Conservation (phyloP, 2,797 vertebrate species). For the Erpetoichthys calabaricus region DNA sequence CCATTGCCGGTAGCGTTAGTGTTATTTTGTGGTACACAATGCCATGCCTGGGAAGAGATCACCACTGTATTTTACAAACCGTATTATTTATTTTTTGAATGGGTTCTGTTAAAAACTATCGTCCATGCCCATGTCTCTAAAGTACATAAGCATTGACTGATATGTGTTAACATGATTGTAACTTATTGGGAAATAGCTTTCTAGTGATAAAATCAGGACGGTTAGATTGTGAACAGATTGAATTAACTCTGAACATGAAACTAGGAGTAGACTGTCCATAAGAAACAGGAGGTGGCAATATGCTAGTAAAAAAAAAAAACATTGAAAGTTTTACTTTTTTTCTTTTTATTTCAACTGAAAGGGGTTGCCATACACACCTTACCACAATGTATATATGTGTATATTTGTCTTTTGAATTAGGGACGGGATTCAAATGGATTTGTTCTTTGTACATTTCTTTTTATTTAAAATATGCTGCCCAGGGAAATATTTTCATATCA, state of each 20-base stretch:
- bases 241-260: constrained; percentile 50
- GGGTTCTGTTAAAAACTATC: constrained; percentile 3
- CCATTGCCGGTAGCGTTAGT: no score
- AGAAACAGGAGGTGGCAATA: constrained; percentile 35
- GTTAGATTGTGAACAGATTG: constrained; percentile 50
- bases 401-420: constrained; percentile 73
- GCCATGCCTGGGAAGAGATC: no score
- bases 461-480: constrained; percentile 59
- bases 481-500: constrained; percentile 69
- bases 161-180: constrained; percentile 44
- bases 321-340: constrained; percentile 16
- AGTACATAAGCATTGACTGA: constrained; percentile 7
- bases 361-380: constrained; percentile 58
- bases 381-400: constrained; percentile 71
- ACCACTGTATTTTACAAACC: constrained; percentile 15
- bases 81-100: constrained; percentile 25
- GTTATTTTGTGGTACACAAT: no score
- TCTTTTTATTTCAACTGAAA: constrained; percentile 14
- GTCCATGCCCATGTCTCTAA: constrained; percentile 22
- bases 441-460: constrained; percentile 61
- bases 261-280: no score
- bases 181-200: constrained; percentile 55
- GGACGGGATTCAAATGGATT: constrained; percentile 56
- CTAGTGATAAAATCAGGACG: constrained; percentile 55
- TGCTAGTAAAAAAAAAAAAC: constrained; percentile 32